Evolutionary conservation across 2,888 invertebrate genomes (phyloP), one percentile per base, ranked within the genome.

Genomic region (Noctuana brunneofusca): DNA sequence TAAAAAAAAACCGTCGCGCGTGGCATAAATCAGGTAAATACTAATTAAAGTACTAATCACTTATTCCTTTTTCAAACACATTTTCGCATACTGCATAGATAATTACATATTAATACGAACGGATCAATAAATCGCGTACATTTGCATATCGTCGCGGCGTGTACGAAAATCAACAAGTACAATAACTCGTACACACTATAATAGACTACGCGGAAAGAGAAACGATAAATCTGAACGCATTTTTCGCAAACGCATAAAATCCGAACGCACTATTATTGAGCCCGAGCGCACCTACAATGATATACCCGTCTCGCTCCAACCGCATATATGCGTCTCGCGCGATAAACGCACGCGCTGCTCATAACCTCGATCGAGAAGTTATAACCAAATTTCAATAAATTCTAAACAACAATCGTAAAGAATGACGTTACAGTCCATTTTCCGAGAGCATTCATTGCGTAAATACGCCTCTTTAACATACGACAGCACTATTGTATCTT

Each of bases 181-280:
- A 66, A 68, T 64, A 64, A 65, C 66, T 66, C 65, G 58, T 53
- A 52, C 76, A 74, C 75, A 76, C 79, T 73, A 76, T 83, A 85
- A 83, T 84, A 83, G 83, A 84, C 79, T 81, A 84, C 82, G 81
- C 80, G 83, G 84, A 84, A 86, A 84, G 80, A 78, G 76, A 78
- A 79, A 79, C 82, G 76, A 89, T 87, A 87, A 88, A 87, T 87
- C 85, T 74, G 76, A 75, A 75, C 79, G 83, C 85, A 86, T 89
- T 89, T 89, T 89, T 87, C 87, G 78, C 85, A 82, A 88, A 89
- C 89, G 87, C 88, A 89, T 87, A 87, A 87, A 87, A 88, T 86
- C 81, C 75, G 71, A 83, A 87, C 86, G 86, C 86, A 84, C 79
- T 84, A 84, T 87, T 85, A 86, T 89, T 85, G 84, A 84, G 85